These are phyloP conservation scores for Drosophila lini DNA, from an alignment of 1,140 invertebrate species.

Conservation along the genomic window DNA sequence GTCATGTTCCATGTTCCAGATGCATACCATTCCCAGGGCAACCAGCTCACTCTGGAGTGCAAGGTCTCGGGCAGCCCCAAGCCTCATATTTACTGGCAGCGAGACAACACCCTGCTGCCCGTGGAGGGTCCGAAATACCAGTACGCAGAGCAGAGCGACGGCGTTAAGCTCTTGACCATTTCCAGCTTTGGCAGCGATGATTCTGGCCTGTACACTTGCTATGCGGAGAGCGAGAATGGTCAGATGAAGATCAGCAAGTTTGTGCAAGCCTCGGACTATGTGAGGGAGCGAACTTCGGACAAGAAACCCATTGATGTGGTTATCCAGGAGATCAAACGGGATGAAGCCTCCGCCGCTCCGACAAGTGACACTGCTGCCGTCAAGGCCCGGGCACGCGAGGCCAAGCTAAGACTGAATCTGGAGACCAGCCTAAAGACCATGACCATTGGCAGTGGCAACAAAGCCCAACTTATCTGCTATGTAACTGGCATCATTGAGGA, in stretches of 20 bases:
- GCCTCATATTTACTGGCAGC: slow-evolving; percentile 90
- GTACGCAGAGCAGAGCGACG: slow-evolving; percentile 59
- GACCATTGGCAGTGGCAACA: slow-evolving; percentile 76
- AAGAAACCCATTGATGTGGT: slow-evolving; percentile 54
- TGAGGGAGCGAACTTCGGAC: slow-evolving; percentile 49
- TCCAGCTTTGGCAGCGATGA: slow-evolving; percentile 56
- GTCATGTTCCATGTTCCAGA: slow-evolving; percentile 58
- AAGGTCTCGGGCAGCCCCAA: slow-evolving; percentile 82
- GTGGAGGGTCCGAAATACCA: slow-evolving; percentile 85
- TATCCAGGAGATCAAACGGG: slow-evolving; percentile 41
- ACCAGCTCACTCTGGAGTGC: slow-evolving; percentile 76
- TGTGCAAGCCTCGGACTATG: slow-evolving; percentile 73
- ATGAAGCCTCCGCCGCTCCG: background rate
- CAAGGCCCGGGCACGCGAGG: slow-evolving; percentile 65
- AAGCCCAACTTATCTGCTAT: slow-evolving; percentile 79
- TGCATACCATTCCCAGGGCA: slow-evolving; percentile 76
- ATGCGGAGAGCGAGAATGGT: slow-evolving; percentile 78
- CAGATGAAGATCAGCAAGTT: slow-evolving; percentile 84
- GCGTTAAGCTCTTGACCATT: slow-evolving; percentile 73
- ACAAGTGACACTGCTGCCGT: slow-evolving; percentile 18
- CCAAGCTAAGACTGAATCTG: slow-evolving; percentile 64
- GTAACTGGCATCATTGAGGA: slow-evolving; percentile 77
- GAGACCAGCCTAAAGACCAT: slow-evolving; percentile 77
- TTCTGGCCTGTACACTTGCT: slow-evolving; percentile 76
- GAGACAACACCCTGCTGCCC: slow-evolving; percentile 88